Percentiles rank a stretch among this genome's conserved stretches.
These are phyloP conservation scores for Eumeta japonica DNA, from an alignment of 1,140 invertebrate genomes.

Conservation along the genomic window DNA sequence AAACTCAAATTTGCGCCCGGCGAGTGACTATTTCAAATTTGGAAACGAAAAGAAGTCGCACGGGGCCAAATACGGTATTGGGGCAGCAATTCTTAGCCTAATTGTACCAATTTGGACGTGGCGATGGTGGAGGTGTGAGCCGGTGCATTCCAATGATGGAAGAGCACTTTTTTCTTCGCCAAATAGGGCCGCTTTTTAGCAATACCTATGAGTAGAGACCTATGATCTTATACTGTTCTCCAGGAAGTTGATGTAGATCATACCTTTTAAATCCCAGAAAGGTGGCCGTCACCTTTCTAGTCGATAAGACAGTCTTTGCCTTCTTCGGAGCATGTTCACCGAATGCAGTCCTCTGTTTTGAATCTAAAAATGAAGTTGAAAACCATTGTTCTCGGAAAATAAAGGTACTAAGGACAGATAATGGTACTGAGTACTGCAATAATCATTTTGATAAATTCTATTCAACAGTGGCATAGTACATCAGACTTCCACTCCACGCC, in stretches of 20 bases:
- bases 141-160: conserved; percentile 27
- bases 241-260: conserved; percentile 21
- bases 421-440: conserved; percentile 13
- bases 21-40: conserved; percentile 20
- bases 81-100: conserved; percentile 21
- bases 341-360: conserved; percentile 14
- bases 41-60: conserved; percentile 18
- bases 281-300: conserved; percentile 19
- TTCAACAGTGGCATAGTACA: conserved; percentile 8
- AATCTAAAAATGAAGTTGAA: conserved; percentile 4
- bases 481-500: conserved; percentile 8
- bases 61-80: conserved; percentile 22
- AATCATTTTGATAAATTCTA: conserved; percentile 8
- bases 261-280: conserved; percentile 27
- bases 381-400: no score
- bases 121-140: conserved; percentile 19
- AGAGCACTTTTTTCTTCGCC: conserved; percentile 30
- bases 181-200: no score
- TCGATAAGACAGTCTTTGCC: conserved; percentile 25
- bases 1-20: conserved; percentile 19
- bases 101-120: conserved; percentile 18
- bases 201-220: conserved; percentile 19
- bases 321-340: conserved; percentile 26
- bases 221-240: conserved; percentile 28
- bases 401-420: conserved; percentile 13